These are phyloP conservation scores for Apostichopus japonicus DNA, from an alignment of 35 echinoderm and acorn worm species.

Conservation along the genomic window DNA sequence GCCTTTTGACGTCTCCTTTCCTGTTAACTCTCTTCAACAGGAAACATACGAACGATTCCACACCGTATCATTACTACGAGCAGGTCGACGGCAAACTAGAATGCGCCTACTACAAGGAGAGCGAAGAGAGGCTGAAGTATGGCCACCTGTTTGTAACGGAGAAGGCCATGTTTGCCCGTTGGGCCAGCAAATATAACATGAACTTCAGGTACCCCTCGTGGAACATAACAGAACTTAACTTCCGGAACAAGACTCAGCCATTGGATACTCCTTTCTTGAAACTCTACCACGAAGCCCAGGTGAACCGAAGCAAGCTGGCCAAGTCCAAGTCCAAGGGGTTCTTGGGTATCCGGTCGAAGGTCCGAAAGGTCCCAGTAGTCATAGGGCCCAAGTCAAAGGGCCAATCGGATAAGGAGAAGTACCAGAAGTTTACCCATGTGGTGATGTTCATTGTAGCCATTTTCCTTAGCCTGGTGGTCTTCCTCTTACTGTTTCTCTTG, in stretches of 20 bases:
- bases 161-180: constrained; percentile 94
- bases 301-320: constrained; percentile 69
- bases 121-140: constrained; percentile 78
- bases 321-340: constrained; percentile 52
- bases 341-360: constrained; percentile 49
- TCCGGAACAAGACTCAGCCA: constrained; percentile 44
- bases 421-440: constrained; percentile 89
- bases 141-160: constrained; percentile 97
- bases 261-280: constrained; percentile 94
- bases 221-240: constrained; percentile 79
- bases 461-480: constrained; percentile 91
- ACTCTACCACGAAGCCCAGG: constrained; percentile 87
- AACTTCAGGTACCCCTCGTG: constrained; percentile 89
- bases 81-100: constrained; percentile 70
- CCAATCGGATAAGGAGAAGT: constrained; percentile 86
- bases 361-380: constrained; percentile 59
- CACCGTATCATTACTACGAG: constrained; percentile 97
- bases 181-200: constrained; percentile 87
- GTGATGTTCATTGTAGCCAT: constrained; percentile 97
- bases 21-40: constrained; percentile 45
- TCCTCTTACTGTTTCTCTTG: constrained; percentile 92
- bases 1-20: no score
- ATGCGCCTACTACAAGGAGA: constrained; percentile 92
- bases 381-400: constrained; percentile 81
- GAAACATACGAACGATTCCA: constrained; percentile 78